Base-by-base conservation (phyloP, 2,888 invertebrate species). In the Dynastes tityus region DNA sequence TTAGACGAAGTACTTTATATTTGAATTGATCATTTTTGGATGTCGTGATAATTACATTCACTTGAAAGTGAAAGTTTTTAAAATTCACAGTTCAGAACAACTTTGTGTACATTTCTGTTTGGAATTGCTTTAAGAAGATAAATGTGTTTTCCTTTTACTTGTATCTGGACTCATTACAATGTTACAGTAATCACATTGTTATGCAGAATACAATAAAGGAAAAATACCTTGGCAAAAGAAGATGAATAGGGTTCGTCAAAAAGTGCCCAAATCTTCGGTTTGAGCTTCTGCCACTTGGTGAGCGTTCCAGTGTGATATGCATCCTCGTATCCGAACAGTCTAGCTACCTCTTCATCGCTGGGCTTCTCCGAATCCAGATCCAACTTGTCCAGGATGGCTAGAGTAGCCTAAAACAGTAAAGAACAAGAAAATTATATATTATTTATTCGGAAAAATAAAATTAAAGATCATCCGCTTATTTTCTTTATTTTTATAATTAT, bases 161-260 rank as follows among this genome's bases (percentile, higher is more conserved):
- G 5, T 16, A 16, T 16, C 32, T 2, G 5, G 5, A 32, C 5
- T 32, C 32, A 16, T 16, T 16, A 16, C 16, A 16, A 16, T 16
- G 16, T 16, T 16, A 16, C 16, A 16, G 16, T 16, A 16, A 16
- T 16, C 16, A 16, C 16, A 16, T 16, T 32, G 5, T 2, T 32
- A 5, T 4, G 5, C 4, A 32, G 5, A 5, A 32, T 5, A 32
- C 4, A 32, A 76, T 73, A 71, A 40, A 11, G 53, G 49, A 74
- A 74, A 13, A 77, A 74, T 87, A 96, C 97, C 94, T 98, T 98
- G 80, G 98, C 98, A 80, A 94, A 91, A 73, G 94, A 93, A 77
- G 98, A 98, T 82, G 98, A 98, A 85, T 97, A 97, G 0, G 98
- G 98, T 89, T 98, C 98, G 87, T 98, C 98, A 88, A 99, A 98